Conservation (phyloP, 2,888 invertebrate genomes). For the Sphaeridia pumilis region DNA sequence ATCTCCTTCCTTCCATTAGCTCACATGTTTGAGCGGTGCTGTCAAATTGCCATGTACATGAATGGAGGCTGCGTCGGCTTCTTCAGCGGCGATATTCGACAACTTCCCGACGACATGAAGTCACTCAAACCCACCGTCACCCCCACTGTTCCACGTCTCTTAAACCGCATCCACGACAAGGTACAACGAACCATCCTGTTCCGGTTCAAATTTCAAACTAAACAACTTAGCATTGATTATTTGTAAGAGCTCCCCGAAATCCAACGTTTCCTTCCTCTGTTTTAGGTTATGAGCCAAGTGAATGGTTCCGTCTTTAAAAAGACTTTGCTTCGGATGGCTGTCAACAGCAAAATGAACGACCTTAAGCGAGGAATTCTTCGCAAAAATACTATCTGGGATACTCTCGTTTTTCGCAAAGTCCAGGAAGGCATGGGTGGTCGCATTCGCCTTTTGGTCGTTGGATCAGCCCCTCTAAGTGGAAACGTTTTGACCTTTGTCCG, state of each 20-base stretch:
- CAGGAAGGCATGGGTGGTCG: constrained; percentile 87
- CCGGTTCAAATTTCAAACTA: too few relatives aligned
- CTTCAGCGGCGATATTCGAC: constrained; percentile 82
- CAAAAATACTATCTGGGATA: constrained; percentile 85
- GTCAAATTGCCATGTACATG: constrained; percentile 81
- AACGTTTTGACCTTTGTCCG: constrained; percentile 87
- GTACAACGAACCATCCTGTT: constrained; percentile 45
- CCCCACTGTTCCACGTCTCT: constrained; percentile 88
- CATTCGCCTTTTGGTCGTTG: constrained; percentile 81
- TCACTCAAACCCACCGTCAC: constrained; percentile 84
- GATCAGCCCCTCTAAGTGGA: constrained; percentile 86
- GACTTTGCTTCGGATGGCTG: constrained; percentile 71
- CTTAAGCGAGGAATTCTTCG: constrained; percentile 75
- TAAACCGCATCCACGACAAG: constrained; percentile 90
- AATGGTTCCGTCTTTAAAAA: constrained; percentile 68
- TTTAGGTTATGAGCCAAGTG: constrained; percentile 41
- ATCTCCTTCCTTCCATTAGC: constrained; percentile 93
- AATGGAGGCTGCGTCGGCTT: constrained; percentile 92
- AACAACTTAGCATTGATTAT: too few relatives aligned
- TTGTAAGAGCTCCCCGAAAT: too few relatives aligned
- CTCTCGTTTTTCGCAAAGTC: constrained; percentile 78
- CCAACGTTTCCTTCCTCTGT: too few relatives aligned
- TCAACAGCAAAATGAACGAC: constrained; percentile 77
- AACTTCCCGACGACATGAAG: constrained; percentile 58
- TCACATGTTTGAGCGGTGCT: constrained; percentile 93